Evolutionary conservation across 2,113 vertebrate genomes (phyloP).

Genomic region (Percina caprodes): DNA sequence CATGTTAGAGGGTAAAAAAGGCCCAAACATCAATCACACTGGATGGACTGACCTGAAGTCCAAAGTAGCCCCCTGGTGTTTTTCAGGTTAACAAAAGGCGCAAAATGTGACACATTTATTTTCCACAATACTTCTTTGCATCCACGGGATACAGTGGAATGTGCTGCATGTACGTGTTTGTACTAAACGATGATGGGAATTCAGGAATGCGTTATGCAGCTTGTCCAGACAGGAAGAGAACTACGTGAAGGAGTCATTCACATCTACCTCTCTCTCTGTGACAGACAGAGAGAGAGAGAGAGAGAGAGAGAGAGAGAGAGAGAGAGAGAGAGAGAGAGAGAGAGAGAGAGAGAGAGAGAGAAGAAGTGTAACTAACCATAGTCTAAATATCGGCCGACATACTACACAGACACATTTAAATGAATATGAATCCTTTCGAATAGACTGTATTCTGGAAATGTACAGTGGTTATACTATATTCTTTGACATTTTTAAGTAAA

Average conservation of each 20-base stretch:
- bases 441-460: not conserved
- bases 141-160: conserved; percentile 27
- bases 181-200: conserved; percentile 69
- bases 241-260: conserved; percentile 9
- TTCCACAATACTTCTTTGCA: not conserved
- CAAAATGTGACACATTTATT: conserved; percentile 26
- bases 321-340: too few species aligned
- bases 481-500: not conserved
- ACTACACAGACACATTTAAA: not conserved
- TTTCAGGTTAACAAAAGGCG: conserved; percentile 19
- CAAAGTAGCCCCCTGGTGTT: not conserved
- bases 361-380: too few species aligned
- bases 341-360: too few species aligned
- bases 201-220: conserved; percentile 67
- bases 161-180: conserved; percentile 24
- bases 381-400: not conserved
- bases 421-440: not conserved
- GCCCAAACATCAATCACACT: conserved; percentile 5
- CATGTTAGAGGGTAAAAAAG: conserved; percentile 4
- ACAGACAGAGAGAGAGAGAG: too few species aligned
- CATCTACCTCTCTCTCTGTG: not conserved
- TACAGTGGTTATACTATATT: not conserved
- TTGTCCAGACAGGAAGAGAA: conserved; percentile 72
- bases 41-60: not conserved
- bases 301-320: too few species aligned